phyloP scores from a whole-genome alignment of 2,797 vertebrate species.

The Paramormyrops hopkinsi region DNA sequence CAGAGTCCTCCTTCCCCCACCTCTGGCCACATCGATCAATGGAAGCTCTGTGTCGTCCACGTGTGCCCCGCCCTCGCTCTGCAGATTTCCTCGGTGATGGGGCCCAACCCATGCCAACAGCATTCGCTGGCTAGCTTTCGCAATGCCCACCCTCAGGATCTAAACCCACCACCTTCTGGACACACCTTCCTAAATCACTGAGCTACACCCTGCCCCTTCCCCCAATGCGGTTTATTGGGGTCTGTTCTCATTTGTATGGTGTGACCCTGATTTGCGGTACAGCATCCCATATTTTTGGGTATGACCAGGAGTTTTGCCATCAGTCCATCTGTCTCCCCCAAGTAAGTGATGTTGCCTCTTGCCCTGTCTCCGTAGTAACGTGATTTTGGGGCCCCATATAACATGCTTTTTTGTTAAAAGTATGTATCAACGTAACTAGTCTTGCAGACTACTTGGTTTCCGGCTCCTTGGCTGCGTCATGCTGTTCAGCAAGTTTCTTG shows the following conservation, averaged over 20 bases:
- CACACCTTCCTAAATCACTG: background rate
- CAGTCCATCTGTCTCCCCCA: background rate
- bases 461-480: background rate
- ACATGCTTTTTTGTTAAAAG: background rate
- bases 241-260: background rate
- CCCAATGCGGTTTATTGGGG: background rate
- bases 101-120: background rate
- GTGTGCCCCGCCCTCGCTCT: constrained; percentile 36
- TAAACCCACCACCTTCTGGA: background rate
- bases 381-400: background rate
- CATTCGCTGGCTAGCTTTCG: background rate
- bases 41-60: constrained; percentile 55
- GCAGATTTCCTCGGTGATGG: constrained; percentile 18
- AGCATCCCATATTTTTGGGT: background rate
- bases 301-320: background rate
- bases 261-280: background rate
- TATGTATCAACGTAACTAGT: background rate
- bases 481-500: background rate
- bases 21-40: constrained; percentile 60
- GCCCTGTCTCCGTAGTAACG: background rate
- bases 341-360: background rate
- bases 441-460: background rate
- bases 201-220: background rate
- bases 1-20: constrained; percentile 38
- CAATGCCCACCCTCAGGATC: background rate